Percentiles rank a stretch among this genome's conserved stretches.
Evolutionary conservation across 2,888 invertebrate species (phyloP).

Genomic region (Drosophila acutilabella): DNA sequence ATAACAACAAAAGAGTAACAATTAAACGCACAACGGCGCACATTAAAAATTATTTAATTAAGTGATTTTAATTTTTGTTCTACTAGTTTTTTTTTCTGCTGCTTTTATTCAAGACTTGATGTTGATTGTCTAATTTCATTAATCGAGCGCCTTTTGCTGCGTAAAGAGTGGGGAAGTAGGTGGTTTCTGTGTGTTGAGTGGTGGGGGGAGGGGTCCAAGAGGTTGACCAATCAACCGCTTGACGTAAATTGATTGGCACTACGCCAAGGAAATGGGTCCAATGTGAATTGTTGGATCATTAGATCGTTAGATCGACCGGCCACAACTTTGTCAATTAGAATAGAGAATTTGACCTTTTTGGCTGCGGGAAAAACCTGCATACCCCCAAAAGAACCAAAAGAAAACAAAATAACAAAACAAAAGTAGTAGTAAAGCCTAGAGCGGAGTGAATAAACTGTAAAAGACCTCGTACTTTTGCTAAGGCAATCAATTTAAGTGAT

Average conservation of each 20-base stretch:
- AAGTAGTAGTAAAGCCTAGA: too few relatives aligned
- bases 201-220: conserved; percentile 20
- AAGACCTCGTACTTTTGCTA: too few relatives aligned
- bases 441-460: too few relatives aligned
- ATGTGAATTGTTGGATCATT: conserved; percentile 39
- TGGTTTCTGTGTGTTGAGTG: not conserved
- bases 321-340: conserved; percentile 61
- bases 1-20: conserved; percentile 35
- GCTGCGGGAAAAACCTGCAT: conserved; percentile 17
- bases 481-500: too few relatives aligned
- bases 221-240: conserved; percentile 65
- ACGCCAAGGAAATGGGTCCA: conserved; percentile 55
- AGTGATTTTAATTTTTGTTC: conserved; percentile 75
- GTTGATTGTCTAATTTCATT: conserved; percentile 79
- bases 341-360: conserved; percentile 67
- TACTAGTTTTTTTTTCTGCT: conserved; percentile 20
- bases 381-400: conserved; percentile 2
- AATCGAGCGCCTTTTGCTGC: conserved; percentile 50
- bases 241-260: conserved; percentile 71
- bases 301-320: conserved; percentile 31
- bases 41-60: conserved; percentile 80
- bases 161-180: not conserved
- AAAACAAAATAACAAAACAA: conserved; percentile 9
- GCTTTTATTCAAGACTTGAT: conserved; percentile 25
- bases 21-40: conserved; percentile 56